Base-by-base conservation (phyloP, 2,888 invertebrate genomes). In the Cotesia congregata region DNA sequence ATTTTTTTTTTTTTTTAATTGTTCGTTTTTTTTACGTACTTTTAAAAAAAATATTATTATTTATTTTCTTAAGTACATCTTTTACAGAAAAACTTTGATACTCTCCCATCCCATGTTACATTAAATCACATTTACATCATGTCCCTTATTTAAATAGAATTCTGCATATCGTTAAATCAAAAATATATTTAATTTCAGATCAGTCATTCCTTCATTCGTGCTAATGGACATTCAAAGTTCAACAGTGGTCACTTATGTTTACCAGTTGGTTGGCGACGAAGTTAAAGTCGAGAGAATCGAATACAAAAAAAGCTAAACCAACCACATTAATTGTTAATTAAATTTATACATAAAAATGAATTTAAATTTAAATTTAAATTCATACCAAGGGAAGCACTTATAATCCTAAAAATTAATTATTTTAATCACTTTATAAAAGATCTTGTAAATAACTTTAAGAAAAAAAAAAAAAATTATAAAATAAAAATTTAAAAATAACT, bases 281-380 rank as follows among this genome's bases (percentile, higher is more conserved):
- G 99, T 99, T n/a, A 99, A 99, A 91, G 99, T 99, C 1, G 98
- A 99, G 89, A 93, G 98, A 89, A 98, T 98, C 86, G 98, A 98
- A 90, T 99, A 97, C 90, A 98, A 97, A 90, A 98, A 98, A 87
- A 94, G 93, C 88, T 95, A 93, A 61, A 71, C 64, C 6, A 39
- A 17, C 15, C 41, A 72, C 15, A 72, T 2, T 41, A 30, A 50
- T 67, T n/a, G 7, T 30, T 67, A 15, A 59, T 12, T 12, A 59
- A 59, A 59, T 59, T 59, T 59, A n/a, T 59, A n/a, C 9, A 59
- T 9, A 59, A 59, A n/a, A 9, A 59, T 4, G 17, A 17, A 17
- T 17, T 17, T 17, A 17, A 17, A 17, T 17, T 17, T n/a, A 5
- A 30, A 30, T 30, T 30, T 50, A 12, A 50, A 50, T 50, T 50